Evolutionary conservation across 2,888 invertebrate species (phyloP), one percentile per base, ranked within the genome.

Genomic region (Augiades crinisus): DNA sequence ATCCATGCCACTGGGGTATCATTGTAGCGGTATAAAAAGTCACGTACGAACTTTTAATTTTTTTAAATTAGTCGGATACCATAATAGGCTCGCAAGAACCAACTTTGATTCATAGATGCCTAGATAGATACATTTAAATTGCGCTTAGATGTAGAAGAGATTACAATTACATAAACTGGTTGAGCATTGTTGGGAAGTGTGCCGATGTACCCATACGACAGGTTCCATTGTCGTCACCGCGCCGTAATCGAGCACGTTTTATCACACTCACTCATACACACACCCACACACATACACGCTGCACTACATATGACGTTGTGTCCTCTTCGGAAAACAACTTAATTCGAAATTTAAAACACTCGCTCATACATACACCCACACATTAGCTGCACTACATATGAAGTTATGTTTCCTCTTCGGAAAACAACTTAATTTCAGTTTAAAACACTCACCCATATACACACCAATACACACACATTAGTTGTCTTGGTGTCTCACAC

Each of bases 181-280:
- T 63, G 59, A 61, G 55, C 54, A 47, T 61, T 47, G 58, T 57
- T 60, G 67, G 60, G 69, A 75, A 68, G 59, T 68, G 64, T 77
- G 73, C 64, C 70, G 65, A 57, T 67, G 71, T 65, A 70, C 64
- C 55, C 55, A 56, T 57, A 61, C 62, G 63, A 60, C 65, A 57
- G 63, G 58, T 60, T 55, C 63, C 60, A 75, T 75, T 77, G 72
- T 77, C 63, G 56, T 60, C 53, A 47, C 41, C 51, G 57, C 53
- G 46, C 53, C 54, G 61, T 68, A 68, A 50, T 50, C 41, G 61
- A 58, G 55, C 47, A 44, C 59, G 56, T 67, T 65, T 62, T 67
- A 64, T 64, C 62, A 65, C 60, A 60, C 63, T 59, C 57, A 65
- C 64, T 64, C 61, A 64, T 54, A 27, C 27, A 27, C 5, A 10